Conservation (phyloP, 2,888 invertebrate species). For the Drosophila affinis region DNA sequence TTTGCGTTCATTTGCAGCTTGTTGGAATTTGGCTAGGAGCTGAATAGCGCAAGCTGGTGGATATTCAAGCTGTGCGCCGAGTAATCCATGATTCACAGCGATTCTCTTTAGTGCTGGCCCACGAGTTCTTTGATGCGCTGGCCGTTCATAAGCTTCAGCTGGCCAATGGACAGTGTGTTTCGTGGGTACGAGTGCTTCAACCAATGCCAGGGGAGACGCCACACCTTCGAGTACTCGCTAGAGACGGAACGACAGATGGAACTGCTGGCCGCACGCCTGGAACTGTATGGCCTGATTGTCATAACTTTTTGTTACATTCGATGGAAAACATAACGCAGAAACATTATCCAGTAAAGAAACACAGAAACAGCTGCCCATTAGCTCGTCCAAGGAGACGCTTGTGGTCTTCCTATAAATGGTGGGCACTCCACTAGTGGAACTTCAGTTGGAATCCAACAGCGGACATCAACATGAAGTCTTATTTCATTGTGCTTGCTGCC, state of each 20-base stretch:
- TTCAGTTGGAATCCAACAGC: background rate
- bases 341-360: too few species aligned
- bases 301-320: background rate
- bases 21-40: slow-evolving; percentile 94
- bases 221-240: slow-evolving; percentile 90
- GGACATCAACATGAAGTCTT: background rate
- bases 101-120: slow-evolving; percentile 94
- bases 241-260: slow-evolving; percentile 88
- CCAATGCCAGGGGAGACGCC: slow-evolving; percentile 85
- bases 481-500: slow-evolving; percentile 1
- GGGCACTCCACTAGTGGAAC: background rate
- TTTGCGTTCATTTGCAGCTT: slow-evolving; percentile 85
- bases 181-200: slow-evolving; percentile 85
- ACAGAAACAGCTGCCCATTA: background rate
- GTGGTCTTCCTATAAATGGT: background rate
- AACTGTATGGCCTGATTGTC: slow-evolving; percentile 86
- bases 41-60: slow-evolving; percentile 95
- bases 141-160: slow-evolving; percentile 97
- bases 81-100: slow-evolving; percentile 91
- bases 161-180: slow-evolving; percentile 88
- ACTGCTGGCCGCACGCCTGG: slow-evolving; percentile 89
- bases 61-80: slow-evolving; percentile 84
- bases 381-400: background rate
- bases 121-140: slow-evolving; percentile 99
- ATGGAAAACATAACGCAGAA: background rate